phyloP scores from a whole-genome alignment of 2,797 vertebrate species.

The Clarias fuscus region DNA sequence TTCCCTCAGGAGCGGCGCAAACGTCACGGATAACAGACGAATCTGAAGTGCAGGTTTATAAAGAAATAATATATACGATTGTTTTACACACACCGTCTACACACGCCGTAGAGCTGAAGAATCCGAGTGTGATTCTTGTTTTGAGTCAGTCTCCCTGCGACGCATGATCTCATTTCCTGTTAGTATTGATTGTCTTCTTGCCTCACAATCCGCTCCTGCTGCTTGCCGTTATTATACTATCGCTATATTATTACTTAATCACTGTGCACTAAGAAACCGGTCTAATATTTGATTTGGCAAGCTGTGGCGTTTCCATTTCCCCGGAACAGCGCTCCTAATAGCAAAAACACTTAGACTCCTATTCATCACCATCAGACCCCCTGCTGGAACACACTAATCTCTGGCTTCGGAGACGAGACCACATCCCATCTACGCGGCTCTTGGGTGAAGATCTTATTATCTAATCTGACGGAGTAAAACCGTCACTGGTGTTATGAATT shows the following conservation, averaged over 20 bases:
- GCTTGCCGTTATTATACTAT: not conserved
- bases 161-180: not conserved
- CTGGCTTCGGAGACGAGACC: not conserved
- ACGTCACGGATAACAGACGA: no score
- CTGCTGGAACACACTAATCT: constrained; percentile 5
- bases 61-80: no score
- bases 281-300: not conserved
- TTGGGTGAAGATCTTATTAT: not conserved
- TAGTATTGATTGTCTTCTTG: not conserved
- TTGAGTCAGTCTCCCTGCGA: not conserved
- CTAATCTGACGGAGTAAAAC: not conserved
- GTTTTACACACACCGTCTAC: no score
- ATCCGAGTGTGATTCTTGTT: no score
- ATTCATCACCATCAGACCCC: not conserved
- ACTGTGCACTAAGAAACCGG: not conserved
- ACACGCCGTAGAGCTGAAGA: no score
- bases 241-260: not conserved
- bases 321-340: not conserved
- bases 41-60: no score
- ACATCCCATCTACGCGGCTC: not conserved
- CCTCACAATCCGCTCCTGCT: not conserved
- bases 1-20: no score
- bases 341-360: not conserved
- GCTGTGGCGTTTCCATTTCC: not conserved
- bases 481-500: not conserved